phyloP scores from a whole-genome alignment of 2,888 invertebrate species.

The Lordiphosa fenestrarum region DNA sequence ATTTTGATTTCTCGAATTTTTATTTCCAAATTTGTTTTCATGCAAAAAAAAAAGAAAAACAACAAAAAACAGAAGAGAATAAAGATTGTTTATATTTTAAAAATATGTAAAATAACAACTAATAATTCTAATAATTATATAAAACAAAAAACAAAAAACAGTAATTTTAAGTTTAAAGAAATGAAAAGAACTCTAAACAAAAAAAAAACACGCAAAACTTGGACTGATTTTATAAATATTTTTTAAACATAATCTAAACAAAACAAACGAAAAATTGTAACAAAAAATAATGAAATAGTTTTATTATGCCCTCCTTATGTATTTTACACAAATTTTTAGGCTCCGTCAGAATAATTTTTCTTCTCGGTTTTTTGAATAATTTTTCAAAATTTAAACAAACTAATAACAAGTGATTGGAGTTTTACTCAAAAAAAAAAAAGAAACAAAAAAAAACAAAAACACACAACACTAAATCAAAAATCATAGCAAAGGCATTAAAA shows the following conservation, averaged over 20 bases:
- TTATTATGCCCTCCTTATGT: constrained; percentile 12
- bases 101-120: constrained; percentile 66
- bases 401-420: constrained; percentile 68
- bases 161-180: constrained; percentile 34
- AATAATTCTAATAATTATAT: constrained; percentile 29
- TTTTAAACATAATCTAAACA: constrained; percentile 58
- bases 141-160: constrained; percentile 31
- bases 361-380: constrained; percentile 19
- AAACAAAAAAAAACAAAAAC: constrained; percentile 29
- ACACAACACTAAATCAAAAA: constrained; percentile 22
- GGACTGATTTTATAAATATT: constrained; percentile 77
- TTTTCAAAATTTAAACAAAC: constrained; percentile 15
- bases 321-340: constrained; percentile 28
- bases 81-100: constrained; percentile 78
- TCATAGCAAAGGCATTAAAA: constrained; percentile 13
- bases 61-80: constrained; percentile 73
- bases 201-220: constrained; percentile 65
- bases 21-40: constrained; percentile 16
- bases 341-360: constrained; percentile 7
- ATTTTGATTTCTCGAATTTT: constrained; percentile 36
- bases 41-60: constrained; percentile 6
- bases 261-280: constrained; percentile 39
- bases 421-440: constrained; percentile 59
- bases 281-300: constrained; percentile 23
- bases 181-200: constrained; percentile 24